phyloP scores from a whole-genome alignment of 2,888 invertebrate genomes.

The Petrolisthes manimaculis region DNA sequence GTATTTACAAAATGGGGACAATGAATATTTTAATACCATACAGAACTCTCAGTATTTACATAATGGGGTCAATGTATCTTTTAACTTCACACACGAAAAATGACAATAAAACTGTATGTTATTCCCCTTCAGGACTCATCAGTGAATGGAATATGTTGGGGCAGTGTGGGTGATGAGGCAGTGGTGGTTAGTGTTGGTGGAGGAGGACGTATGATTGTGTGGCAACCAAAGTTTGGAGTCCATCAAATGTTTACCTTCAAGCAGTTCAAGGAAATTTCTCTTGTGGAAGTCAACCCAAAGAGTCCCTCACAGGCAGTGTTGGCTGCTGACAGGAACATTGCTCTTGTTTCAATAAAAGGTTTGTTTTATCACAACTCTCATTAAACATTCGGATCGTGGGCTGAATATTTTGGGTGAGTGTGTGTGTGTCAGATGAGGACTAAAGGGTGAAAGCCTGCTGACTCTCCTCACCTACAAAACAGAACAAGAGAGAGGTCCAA shows the following conservation, averaged over 20 bases:
- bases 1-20: no score
- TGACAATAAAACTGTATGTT: not conserved
- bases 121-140: not conserved
- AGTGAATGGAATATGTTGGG: constrained; percentile 43
- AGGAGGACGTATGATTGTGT: constrained; percentile 39
- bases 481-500: no score
- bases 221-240: constrained; percentile 32
- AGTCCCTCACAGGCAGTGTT: constrained; percentile 40
- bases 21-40: no score
- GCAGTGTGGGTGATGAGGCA: constrained; percentile 32
- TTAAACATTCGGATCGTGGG: not conserved
- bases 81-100: not conserved
- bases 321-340: constrained; percentile 53
- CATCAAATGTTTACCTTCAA: constrained; percentile 17
- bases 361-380: not conserved
- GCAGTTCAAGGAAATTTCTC: constrained; percentile 18
- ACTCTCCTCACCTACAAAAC: no score
- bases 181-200: constrained; percentile 39
- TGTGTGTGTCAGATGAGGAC: no score
- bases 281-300: constrained; percentile 37
- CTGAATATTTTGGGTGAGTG: no score
- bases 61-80: no score
- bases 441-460: no score
- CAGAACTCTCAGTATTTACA: no score
- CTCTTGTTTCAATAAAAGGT: constrained; percentile 53